Evolutionary conservation across 2,113 vertebrate genomes (phyloP).

Genomic region (Pangasianodon hypophthalmus): DNA sequence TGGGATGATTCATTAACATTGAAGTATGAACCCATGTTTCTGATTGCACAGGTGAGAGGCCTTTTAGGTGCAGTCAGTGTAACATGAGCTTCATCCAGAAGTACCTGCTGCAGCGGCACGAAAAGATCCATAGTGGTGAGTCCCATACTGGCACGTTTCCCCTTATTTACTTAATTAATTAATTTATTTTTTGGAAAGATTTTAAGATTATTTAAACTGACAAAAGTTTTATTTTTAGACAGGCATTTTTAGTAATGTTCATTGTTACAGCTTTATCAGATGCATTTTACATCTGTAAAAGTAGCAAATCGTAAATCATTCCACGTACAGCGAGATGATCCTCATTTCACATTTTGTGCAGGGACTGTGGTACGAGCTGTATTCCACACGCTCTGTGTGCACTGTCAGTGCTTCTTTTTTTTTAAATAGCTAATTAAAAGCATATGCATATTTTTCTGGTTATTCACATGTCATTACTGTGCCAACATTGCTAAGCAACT

Average conservation of each 20-base stretch:
- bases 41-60: conserved; percentile 85
- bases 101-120: conserved; percentile 93
- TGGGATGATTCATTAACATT: background rate
- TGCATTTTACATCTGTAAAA: background rate
- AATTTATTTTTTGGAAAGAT: background rate
- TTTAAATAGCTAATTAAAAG: background rate
- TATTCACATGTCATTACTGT: background rate
- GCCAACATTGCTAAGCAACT: background rate
- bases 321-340: background rate
- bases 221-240: background rate
- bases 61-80: conserved; percentile 98
- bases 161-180: too few species aligned
- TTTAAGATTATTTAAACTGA: background rate
- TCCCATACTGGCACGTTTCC: background rate
- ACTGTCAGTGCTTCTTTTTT: background rate
- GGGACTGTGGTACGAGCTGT: background rate
- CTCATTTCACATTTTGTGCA: background rate
- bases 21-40: conserved; percentile 28
- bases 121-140: conserved; percentile 95
- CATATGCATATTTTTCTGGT: background rate
- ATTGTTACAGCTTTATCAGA: background rate
- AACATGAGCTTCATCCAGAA: conserved; percentile 99
- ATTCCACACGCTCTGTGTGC: background rate
- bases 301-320: background rate
- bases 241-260: background rate